Percentiles rank a stretch among this genome's conserved stretches.
These are phyloP conservation scores for Leptinotarsa defecta DNA, from an alignment of 1,140 invertebrate species.

Conservation along the genomic window DNA sequence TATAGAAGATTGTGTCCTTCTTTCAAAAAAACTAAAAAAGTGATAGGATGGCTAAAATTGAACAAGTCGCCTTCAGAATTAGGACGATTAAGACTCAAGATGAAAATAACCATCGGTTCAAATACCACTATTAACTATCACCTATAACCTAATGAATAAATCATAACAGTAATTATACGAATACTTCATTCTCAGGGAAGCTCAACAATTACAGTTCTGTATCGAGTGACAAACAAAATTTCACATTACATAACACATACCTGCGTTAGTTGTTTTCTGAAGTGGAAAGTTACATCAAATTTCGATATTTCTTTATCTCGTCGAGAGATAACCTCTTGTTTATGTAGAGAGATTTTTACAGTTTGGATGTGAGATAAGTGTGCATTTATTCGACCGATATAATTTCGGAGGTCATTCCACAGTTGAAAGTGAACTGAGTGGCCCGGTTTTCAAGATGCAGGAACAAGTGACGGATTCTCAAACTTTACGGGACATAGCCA, in stretches of 20 bases:
- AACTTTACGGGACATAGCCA: conserved; percentile 38
- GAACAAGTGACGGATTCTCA: conserved; percentile 37
- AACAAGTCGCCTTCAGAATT: too few relatives aligned
- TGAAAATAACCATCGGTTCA: too few relatives aligned
- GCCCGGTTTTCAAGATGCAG: conserved; percentile 30
- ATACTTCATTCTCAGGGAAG: too few relatives aligned
- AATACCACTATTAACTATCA: too few relatives aligned
- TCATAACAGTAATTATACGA: too few relatives aligned
- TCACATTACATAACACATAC: not conserved
- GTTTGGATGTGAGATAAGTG: not conserved
- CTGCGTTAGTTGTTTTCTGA: not conserved
- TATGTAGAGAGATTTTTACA: not conserved
- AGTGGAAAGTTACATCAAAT: conserved; percentile 1
- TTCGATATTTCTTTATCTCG: not conserved
- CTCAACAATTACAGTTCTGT: too few relatives aligned
- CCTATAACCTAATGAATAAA: too few relatives aligned
- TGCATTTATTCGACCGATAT: conserved; percentile 9
- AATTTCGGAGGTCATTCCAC: not conserved
- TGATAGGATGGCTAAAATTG: too few relatives aligned
- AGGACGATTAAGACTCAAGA: too few relatives aligned
- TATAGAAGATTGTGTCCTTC: too few relatives aligned
- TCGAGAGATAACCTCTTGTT: not conserved
- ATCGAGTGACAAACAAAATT: too few relatives aligned
- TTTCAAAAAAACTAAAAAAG: too few relatives aligned
- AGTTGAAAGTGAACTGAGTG: conserved; percentile 8